Conservation (phyloP, 2,888 invertebrate genomes). For the Frankliniella intonsa region DNA sequence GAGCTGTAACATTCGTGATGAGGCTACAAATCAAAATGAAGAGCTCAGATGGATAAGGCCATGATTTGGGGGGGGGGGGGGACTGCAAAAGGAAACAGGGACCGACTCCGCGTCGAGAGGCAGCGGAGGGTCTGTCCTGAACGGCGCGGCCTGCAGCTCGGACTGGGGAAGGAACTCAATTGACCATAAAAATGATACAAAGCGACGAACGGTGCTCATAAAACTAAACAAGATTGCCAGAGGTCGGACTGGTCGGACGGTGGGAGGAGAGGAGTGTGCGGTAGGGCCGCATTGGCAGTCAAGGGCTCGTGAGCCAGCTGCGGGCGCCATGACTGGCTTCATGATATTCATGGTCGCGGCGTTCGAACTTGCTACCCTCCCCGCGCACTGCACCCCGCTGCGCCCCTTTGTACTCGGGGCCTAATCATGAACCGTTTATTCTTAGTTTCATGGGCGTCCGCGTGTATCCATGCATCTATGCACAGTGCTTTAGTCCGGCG, state of each 20-base stretch:
- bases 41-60: neutral
- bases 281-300: neutral
- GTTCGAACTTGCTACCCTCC: no score
- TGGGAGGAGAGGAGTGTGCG: neutral
- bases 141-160: neutral
- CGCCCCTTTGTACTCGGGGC: no score
- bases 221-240: conserved; percentile 17
- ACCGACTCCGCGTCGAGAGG: neutral
- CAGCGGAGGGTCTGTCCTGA: neutral
- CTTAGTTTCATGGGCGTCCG: no score
- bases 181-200: conserved; percentile 14
- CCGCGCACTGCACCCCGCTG: no score
- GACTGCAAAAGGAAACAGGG: neutral
- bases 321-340: no score
- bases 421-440: no score
- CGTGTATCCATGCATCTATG: no score
- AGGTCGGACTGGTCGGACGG: neutral
- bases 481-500: no score
- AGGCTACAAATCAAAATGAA: neutral
- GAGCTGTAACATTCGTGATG: neutral
- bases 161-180: neutral
- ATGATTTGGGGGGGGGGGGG: neutral
- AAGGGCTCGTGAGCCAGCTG: neutral
- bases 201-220: neutral
- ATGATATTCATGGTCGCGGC: neutral